Conservation (phyloP, 2,113 vertebrate genomes). For the Cynopterus brachyotis region DNA sequence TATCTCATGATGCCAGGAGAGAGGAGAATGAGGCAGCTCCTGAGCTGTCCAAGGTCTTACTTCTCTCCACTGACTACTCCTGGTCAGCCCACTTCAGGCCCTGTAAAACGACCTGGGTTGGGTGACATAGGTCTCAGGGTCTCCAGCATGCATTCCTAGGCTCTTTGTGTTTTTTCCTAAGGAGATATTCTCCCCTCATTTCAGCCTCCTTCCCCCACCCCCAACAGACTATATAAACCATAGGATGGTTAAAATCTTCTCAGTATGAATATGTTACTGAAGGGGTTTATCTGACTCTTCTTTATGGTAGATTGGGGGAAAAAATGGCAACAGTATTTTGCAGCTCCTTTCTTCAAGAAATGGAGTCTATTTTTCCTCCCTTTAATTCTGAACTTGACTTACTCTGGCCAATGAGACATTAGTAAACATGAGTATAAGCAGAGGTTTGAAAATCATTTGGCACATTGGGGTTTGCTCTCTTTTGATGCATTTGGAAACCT, state of each 20-base stretch:
- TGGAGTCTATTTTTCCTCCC: background rate
- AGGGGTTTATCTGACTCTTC: background rate
- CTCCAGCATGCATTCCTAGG: background rate
- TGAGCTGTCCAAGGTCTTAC: background rate
- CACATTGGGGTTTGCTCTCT: background rate
- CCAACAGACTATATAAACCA: background rate
- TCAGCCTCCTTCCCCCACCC: background rate
- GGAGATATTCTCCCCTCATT: background rate
- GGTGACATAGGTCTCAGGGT: background rate
- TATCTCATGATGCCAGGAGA: background rate
- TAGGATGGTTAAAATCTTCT: background rate
- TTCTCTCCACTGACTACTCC: background rate
- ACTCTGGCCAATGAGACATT: background rate
- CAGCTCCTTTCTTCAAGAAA: background rate
- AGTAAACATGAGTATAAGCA: background rate
- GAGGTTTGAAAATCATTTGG: background rate
- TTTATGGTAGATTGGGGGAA: background rate
- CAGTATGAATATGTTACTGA: background rate
- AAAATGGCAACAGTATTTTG: background rate
- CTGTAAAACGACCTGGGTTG: background rate
- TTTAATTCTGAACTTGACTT: background rate
- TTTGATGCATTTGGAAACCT: background rate
- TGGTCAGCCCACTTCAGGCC: background rate
- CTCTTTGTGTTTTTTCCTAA: background rate
- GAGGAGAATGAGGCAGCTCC: background rate